Evolutionary conservation across 35 echinoderm and acorn worm species (phyloP).

Genomic region (Apostichopus parvimensis): DNA sequence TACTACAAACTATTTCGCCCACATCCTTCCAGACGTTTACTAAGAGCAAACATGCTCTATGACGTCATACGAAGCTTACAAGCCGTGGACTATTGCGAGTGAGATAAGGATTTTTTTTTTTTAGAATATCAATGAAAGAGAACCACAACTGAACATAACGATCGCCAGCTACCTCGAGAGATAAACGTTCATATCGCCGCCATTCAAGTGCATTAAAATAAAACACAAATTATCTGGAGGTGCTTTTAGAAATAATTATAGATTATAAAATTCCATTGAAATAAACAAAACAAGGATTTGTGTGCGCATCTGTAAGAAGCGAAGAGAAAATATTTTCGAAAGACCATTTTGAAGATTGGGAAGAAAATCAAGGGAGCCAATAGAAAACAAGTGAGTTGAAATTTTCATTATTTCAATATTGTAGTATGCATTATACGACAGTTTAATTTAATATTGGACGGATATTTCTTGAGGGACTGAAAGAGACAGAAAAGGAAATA

Average conservation of each 20-base stretch:
- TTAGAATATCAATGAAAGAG: not conserved
- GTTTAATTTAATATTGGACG: too few relatives aligned
- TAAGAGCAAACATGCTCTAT: not conserved
- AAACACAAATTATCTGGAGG: too few relatives aligned
- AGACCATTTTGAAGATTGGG: too few relatives aligned
- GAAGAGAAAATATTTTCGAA: not conserved
- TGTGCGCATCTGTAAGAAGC: not conserved
- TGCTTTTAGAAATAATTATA: too few relatives aligned
- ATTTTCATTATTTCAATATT: too few relatives aligned
- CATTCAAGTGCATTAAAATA: not conserved
- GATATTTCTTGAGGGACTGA: too few relatives aligned
- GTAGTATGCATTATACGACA: too few relatives aligned
- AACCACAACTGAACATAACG: not conserved
- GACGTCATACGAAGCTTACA: not conserved
- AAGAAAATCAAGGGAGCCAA: too few relatives aligned
- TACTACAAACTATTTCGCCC: not conserved
- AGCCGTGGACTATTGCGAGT: not conserved
- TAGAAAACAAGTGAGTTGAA: too few relatives aligned
- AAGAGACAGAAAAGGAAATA: too few relatives aligned
- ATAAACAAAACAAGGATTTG: not conserved
- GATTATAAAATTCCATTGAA: not conserved
- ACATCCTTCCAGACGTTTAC: not conserved
- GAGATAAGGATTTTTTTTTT: not conserved
- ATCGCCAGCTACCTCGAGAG: not conserved
- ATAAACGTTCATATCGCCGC: not conserved